Base-by-base conservation (phyloP, 1,140 invertebrate species). In the Drosophila albomicans region DNA sequence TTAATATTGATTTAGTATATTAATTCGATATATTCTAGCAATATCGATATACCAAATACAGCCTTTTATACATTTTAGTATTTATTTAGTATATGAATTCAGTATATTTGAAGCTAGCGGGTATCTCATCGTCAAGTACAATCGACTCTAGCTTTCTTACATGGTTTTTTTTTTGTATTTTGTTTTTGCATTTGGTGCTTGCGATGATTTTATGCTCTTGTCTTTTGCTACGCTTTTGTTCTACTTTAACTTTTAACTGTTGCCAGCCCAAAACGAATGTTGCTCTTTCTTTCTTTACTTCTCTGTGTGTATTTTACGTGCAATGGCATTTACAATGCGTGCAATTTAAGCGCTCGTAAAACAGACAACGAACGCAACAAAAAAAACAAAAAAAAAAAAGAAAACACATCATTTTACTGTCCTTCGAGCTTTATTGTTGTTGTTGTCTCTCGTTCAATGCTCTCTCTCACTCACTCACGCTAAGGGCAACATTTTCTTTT, bases 281-380 rank as follows among this genome's bases (percentile, higher is more conserved):
- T 10, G 1, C 5, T 32, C 10, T 25, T 6, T 56, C 7, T 41
- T 3, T 48, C 7, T 65, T 3, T 59, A 10, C 20, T 11, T 45
- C 13, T 51, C 28, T 38, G 13, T 78, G 2, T 61, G n/a, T 45
- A 2, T 43, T 49, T 32, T 74, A 32, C 20, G 45, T 51, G 57
- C 46, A 41, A 30, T 52, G 58, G 35, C 67, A 67, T 75, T 81
- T 70, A 79, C 65, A 77, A 73, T 84, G 81, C 68, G 54, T 82
- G 72, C 72, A 84, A 84, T 74, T 84, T 69, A 49, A 63, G 51
- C 8, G 62, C 61, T 74, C 69, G 49, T 86, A 80, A 80, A 74
- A 75, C 32, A 64, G 45, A 25, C 20, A 25, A 25, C 20, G 3
- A 25, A 25, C 20, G 20, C 28, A 58, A 68, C 51, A 69, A 76